Percentiles rank a stretch among this genome's conserved stretches.
Conservation (phyloP, 1,140 invertebrate genomes). For the Neodiprion virginianus region DNA sequence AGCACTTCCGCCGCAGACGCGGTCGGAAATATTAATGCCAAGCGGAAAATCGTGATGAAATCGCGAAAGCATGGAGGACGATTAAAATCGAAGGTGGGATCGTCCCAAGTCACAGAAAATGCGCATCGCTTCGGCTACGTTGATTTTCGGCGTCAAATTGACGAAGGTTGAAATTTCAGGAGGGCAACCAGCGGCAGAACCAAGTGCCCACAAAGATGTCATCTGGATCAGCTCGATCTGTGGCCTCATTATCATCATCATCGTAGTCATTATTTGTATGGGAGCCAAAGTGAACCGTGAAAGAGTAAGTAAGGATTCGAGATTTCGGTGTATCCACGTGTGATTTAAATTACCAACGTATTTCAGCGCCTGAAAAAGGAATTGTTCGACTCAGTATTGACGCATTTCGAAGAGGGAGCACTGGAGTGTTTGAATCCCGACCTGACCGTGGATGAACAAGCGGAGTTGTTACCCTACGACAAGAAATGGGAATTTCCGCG, state of each 20-base stretch:
- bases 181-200: neutral
- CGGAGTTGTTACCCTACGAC: constrained; percentile 66
- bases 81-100: constrained; percentile 58
- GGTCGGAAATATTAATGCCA: constrained; percentile 53
- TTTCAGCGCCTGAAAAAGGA: constrained; percentile 60
- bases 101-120: constrained; percentile 21
- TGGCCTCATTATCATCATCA: constrained; percentile 53
- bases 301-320: constrained; percentile 52
- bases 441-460: constrained; percentile 72
- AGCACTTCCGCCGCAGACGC: constrained; percentile 48
- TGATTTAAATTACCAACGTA: constrained; percentile 14
- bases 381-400: constrained; percentile 65
- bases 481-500: constrained; percentile 64
- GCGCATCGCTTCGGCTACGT: neutral
- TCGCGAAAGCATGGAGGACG: constrained; percentile 36
- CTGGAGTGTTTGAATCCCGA: constrained; percentile 81
- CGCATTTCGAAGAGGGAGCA: constrained; percentile 75
- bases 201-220: neutral
- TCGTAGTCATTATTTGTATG: constrained; percentile 59
- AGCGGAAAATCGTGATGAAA: constrained; percentile 51
- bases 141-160: constrained; percentile 28
- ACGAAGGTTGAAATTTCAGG: constrained; percentile 37
- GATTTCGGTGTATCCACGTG: too few relatives aligned
- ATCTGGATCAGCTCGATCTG: neutral
- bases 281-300: constrained; percentile 65